These are phyloP conservation scores for Enteromius argenteus DNA, from an alignment of 2,797 vertebrate species.

Conservation along the genomic window DNA sequence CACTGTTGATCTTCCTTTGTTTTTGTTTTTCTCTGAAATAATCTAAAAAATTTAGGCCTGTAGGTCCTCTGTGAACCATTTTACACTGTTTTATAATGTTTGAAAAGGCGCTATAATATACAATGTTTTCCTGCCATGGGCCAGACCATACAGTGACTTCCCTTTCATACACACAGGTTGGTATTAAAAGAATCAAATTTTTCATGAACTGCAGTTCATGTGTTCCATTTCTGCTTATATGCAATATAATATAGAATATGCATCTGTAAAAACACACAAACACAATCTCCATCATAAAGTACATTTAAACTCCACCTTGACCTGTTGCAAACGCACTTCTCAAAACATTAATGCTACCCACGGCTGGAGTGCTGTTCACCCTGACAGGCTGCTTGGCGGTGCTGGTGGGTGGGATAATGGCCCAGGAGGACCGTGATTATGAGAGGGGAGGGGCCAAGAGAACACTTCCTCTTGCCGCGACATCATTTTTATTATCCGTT, in stretches of 20 bases:
- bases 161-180: neutral
- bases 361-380: conserved; percentile 30
- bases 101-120: neutral
- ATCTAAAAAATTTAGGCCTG: too few relatives aligned
- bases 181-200: neutral
- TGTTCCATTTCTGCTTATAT: neutral
- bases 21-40: too few relatives aligned
- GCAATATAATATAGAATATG: neutral
- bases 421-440: conserved; percentile 62
- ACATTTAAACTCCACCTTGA: conserved; percentile 11
- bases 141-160: neutral
- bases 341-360: conserved; percentile 8
- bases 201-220: conserved; percentile 14
- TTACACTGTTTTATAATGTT: neutral
- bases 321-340: conserved; percentile 20
- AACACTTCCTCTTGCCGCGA: conserved; percentile 64
- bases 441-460: conserved; percentile 64
- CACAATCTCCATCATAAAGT: neutral
- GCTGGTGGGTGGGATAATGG: conserved; percentile 58
- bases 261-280: neutral
- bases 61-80: neutral
- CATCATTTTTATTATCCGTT: conserved; percentile 70
- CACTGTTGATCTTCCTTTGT: neutral
- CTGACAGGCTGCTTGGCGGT: conserved; percentile 32
- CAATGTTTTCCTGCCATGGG: neutral